These are phyloP conservation scores for Corticium candelabrum DNA, from an alignment of 37 sponge, comb jelly and placozoan genomes.

Conservation along the genomic window DNA sequence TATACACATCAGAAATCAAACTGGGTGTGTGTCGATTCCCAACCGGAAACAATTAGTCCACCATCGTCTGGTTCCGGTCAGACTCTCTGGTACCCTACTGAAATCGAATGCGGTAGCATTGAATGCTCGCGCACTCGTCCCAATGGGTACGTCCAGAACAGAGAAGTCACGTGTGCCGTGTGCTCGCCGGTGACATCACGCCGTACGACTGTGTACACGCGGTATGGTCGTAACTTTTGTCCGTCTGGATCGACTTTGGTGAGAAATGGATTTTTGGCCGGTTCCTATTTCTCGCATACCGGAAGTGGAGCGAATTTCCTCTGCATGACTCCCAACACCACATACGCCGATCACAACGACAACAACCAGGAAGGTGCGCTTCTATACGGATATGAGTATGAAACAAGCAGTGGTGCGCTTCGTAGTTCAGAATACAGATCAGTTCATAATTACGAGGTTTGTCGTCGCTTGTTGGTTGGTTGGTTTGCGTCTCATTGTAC, in stretches of 20 bases:
- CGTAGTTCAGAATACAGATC: not conserved
- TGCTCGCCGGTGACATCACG: not conserved
- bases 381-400: not conserved
- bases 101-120: not conserved
- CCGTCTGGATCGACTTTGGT: not conserved
- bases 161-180: not conserved
- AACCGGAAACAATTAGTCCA: not conserved
- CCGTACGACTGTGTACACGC: slow-evolving; percentile 1
- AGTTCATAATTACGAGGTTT: not conserved
- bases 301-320: not conserved
- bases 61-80: not conserved
- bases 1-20: not conserved
- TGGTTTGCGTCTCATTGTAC: no score
- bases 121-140: not conserved
- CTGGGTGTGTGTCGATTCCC: not conserved
- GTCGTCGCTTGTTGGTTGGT: no score
- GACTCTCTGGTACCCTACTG: not conserved
- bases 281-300: not conserved
- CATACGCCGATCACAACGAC: slow-evolving; percentile 6
- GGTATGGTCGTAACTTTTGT: not conserved
- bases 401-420: not conserved
- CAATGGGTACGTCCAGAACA: not conserved
- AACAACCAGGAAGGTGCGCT: not conserved
- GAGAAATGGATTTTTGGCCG: not conserved
- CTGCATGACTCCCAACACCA: not conserved